Conservation (phyloP, 2,797 vertebrate species). For the Darevskia mixta region DNA sequence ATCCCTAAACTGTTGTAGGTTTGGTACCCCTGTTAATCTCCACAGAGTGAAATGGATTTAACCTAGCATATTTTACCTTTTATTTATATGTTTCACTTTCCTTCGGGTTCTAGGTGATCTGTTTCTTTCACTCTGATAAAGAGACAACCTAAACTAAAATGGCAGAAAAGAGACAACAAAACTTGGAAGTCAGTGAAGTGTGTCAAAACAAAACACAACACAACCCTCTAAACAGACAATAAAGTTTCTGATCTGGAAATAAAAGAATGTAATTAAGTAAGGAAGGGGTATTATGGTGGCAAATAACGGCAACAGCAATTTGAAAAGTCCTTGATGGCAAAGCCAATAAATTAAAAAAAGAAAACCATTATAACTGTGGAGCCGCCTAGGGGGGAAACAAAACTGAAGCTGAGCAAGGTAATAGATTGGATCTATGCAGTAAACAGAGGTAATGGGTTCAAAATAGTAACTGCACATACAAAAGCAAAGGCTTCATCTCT, state of each 20-base stretch:
- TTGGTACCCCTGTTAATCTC: neutral
- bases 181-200: neutral
- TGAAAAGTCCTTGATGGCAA: slow-evolving; percentile 16
- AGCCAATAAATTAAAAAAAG: slow-evolving; percentile 7
- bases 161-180: neutral
- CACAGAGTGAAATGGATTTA: neutral
- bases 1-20: neutral
- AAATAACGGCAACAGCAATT: slow-evolving; percentile 13
- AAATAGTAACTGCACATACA: slow-evolving; percentile 3
- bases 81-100: neutral
- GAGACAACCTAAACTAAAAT: neutral
- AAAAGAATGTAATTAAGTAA: slow-evolving; percentile 11
- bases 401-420: slow-evolving; percentile 13
- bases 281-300: neutral
- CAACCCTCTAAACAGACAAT: neutral
- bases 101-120: neutral
- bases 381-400: slow-evolving; percentile 18
- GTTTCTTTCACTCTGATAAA: slow-evolving; percentile 4
- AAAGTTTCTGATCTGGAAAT: slow-evolving; percentile 22
- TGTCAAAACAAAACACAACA: neutral
- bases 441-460: slow-evolving; percentile 22
- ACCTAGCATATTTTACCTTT: neutral
- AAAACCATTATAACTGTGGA: slow-evolving; percentile 6
- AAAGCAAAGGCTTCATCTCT: slow-evolving; percentile 5
- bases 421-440: slow-evolving; percentile 17